Evolutionary conservation across 2,113 vertebrate genomes (phyloP).

Genomic region (Amblyopsis rosae): DNA sequence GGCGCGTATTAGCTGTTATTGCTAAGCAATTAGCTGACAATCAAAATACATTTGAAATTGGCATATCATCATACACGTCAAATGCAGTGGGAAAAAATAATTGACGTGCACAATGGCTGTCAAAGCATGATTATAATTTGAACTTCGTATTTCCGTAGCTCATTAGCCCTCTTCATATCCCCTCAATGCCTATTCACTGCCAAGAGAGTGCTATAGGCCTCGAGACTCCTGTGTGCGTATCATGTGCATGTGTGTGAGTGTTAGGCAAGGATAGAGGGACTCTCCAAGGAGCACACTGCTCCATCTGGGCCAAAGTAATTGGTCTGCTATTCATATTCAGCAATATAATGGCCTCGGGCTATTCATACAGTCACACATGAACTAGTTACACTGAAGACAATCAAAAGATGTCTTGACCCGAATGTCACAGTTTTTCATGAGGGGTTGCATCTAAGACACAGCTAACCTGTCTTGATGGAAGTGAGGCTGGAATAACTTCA

Average conservation of each 20-base stretch:
- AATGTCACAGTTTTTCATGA: conserved; percentile 50
- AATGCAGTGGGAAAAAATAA: conserved; percentile 11
- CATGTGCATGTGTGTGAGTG: conserved; percentile 17
- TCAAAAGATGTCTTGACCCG: conserved; percentile 63
- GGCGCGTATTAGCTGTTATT: conserved; percentile 10
- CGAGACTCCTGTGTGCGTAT: conserved; percentile 1
- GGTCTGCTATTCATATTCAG: conserved; percentile 79
- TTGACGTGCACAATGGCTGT: conserved; percentile 18
- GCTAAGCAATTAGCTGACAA: conserved; percentile 27
- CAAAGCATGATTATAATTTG: conserved; percentile 5
- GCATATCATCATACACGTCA: conserved; percentile 12
- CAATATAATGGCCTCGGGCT: conserved; percentile 71
- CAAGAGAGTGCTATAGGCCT: conserved; percentile 39
- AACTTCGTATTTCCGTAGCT: conserved; percentile 43
- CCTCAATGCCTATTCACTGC: conserved; percentile 31
- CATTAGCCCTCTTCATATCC: conserved; percentile 50
- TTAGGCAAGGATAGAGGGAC: conserved; percentile 44
- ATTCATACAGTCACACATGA: conserved; percentile 71
- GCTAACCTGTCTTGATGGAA: conserved; percentile 33
- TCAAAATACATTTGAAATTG: conserved; percentile 25
- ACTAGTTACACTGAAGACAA: conserved; percentile 69
- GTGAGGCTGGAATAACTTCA: conserved; percentile 16
- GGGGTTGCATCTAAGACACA: conserved; percentile 23
- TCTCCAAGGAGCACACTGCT: conserved; percentile 65
- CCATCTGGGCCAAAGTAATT: conserved; percentile 78